Evolutionary conservation across 2,113 vertebrate species (phyloP), one percentile per base, ranked within the genome.

Genomic region (Microcebus tavaratra): DNA sequence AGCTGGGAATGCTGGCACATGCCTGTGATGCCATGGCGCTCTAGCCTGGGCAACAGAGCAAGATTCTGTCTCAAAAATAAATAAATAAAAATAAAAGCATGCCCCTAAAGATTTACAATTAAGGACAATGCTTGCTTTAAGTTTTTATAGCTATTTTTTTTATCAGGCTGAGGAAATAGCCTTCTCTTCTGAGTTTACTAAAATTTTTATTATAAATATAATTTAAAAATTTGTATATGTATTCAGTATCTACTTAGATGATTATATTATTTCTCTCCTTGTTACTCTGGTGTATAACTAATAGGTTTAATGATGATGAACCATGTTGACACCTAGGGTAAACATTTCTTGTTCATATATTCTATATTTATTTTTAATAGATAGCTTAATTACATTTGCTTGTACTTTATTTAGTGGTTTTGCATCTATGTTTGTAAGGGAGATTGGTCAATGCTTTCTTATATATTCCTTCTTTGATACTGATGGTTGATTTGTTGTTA

Each of bases 331-430:
- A 79, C 1, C 14, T 65, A 27, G 34, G 5, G 3, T 84, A 89
- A 84, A 85, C 25, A 27, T 83, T 91, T 67, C 3, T 61, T 75
- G 2, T 59, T 95, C 61, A 48, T 50, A 21, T 53, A 53, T 53
- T 15, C 72, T 48, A 57, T 39, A 70, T 53, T 89, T 78, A 29
- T 42, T 83, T 91, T 82, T 88, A 95, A 83, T 83, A 27, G 27
- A 36, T 1, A 80, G 13, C 29, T 89, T 75, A 89, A 65, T 72
- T 63, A 82, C 0, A 90, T n/a, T 75, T 88, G 23, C 11, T 94
- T 65, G 17, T 17, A 76, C 83, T 87, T 87, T 82, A 63, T 72
- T 94, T 91, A 87, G 34, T 65, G 23, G 23, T 92, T 88, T 82
- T 73, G 2, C 2, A 63, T 90, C 27, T 82, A 45, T 72, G 11